Conservation (phyloP, 37 sponge, comb jelly and placozoan species). For the Chondrilla cf. caribensis region DNA sequence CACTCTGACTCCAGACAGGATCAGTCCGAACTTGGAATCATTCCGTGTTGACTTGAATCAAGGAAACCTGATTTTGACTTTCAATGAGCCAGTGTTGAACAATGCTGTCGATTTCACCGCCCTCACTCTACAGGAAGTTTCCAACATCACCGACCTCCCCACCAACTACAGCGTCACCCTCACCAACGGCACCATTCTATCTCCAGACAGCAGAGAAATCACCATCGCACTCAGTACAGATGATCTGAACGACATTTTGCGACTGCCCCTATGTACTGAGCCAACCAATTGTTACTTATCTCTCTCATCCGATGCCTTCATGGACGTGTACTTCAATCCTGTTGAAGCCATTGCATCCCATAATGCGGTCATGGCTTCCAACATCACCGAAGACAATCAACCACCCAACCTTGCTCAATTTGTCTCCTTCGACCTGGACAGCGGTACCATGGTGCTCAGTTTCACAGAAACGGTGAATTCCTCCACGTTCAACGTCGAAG, state of each 20-base stretch:
- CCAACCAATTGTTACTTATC: constrained; percentile 52
- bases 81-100: constrained; percentile 41
- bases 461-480: constrained; percentile 81
- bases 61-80: constrained; percentile 23
- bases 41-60: constrained; percentile 26
- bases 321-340: constrained; percentile 61
- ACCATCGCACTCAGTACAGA: constrained; percentile 35
- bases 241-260: constrained; percentile 51
- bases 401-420: constrained; percentile 43
- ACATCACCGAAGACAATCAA: constrained; percentile 36
- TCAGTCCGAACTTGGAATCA: constrained; percentile 9
- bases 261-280: constrained; percentile 49
- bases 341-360: constrained; percentile 17
- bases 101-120: constrained; percentile 20
- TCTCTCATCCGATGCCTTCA: constrained; percentile 5
- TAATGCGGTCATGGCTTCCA: constrained; percentile 39
- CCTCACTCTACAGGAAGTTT: constrained; percentile 24
- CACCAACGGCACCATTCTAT: constrained; percentile 39
- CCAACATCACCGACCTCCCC: background rate
- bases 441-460: constrained; percentile 54
- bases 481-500: constrained; percentile 42
- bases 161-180: constrained; percentile 14
- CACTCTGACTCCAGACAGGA: constrained; percentile 7
- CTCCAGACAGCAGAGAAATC: constrained; percentile 31
- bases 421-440: constrained; percentile 45